Percentiles rank a stretch among this genome's conserved stretches.
Conservation (phyloP, 2,888 invertebrate species). For the Adineta ricciae region DNA sequence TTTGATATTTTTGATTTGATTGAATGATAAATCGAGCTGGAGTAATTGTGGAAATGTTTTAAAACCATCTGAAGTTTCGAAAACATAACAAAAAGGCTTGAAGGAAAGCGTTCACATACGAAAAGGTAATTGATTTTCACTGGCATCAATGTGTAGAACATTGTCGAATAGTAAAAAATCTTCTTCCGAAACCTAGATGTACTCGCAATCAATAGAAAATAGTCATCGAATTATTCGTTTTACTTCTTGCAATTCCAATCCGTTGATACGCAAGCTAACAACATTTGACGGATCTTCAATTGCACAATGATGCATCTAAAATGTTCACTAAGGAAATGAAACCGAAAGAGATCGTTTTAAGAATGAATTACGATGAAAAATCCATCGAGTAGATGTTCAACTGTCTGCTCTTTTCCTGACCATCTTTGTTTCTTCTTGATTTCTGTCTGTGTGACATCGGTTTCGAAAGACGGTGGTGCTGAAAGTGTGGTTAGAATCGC, state of each 20-base stretch:
- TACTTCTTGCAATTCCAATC: slow-evolving; percentile 41
- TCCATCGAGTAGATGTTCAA: slow-evolving; percentile 41
- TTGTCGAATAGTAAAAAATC: slow-evolving; percentile 48
- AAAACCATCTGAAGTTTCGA: slow-evolving; percentile 42
- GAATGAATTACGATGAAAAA: slow-evolving; percentile 43
- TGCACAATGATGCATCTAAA: slow-evolving; percentile 48
- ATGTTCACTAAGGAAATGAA: slow-evolving; percentile 17
- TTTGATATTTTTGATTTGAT: slow-evolving; percentile 44
- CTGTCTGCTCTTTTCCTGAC: not conserved
- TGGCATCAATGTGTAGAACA: slow-evolving; percentile 48
- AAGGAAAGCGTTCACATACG: slow-evolving; percentile 42
- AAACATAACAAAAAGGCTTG: not conserved
- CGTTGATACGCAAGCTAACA: slow-evolving; percentile 45
- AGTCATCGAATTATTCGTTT: not conserved
- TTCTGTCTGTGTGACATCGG: not conserved
- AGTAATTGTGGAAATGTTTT: slow-evolving; percentile 42
- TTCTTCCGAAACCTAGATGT: slow-evolving; percentile 41
- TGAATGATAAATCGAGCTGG: slow-evolving; percentile 46
- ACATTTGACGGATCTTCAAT: slow-evolving; percentile 47
- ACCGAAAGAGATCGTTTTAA: not conserved
- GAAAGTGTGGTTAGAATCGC: not conserved
- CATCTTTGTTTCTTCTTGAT: not conserved
- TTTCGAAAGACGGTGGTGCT: not conserved
- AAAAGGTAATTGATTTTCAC: slow-evolving; percentile 46
- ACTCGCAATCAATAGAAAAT: not conserved